These are phyloP conservation scores for Celastrina argiolus DNA, from an alignment of 2,888 invertebrate species.

Conservation along the genomic window DNA sequence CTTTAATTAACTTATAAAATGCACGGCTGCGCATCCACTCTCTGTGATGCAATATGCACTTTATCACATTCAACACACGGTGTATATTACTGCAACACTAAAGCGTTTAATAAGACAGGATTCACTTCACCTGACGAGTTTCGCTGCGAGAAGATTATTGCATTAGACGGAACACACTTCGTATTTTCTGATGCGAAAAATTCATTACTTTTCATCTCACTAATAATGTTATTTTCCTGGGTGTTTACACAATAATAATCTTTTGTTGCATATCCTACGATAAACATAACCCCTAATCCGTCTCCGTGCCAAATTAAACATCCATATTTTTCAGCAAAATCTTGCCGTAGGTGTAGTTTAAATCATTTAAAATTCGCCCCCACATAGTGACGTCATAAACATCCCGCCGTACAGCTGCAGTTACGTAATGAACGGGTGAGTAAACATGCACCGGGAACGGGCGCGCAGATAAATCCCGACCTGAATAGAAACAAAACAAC, in stretches of 20 bases:
- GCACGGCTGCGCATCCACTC: conserved; percentile 16
- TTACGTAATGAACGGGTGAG: conserved; percentile 29
- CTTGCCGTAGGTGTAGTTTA: background rate
- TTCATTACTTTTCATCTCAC: background rate
- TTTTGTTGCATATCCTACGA: too few relatives aligned
- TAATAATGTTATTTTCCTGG: too few relatives aligned
- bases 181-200: background rate
- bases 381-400: background rate
- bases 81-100: background rate
- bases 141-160: background rate
- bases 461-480: conserved; percentile 26
- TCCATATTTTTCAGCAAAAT: background rate
- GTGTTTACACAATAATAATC: too few relatives aligned
- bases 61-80: background rate
- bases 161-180: background rate
- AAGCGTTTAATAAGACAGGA: conserved; percentile 10
- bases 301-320: background rate
- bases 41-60: conserved; percentile 7
- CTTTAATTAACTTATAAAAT: conserved; percentile 26
- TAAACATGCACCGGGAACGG: conserved; percentile 26
- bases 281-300: background rate
- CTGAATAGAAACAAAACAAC: conserved; percentile 31
- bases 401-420: conserved; percentile 30
- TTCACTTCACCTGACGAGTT: background rate
- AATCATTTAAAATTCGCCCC: background rate